Conservation (phyloP, 2,113 vertebrate genomes). For the Eublepharis macularius region DNA sequence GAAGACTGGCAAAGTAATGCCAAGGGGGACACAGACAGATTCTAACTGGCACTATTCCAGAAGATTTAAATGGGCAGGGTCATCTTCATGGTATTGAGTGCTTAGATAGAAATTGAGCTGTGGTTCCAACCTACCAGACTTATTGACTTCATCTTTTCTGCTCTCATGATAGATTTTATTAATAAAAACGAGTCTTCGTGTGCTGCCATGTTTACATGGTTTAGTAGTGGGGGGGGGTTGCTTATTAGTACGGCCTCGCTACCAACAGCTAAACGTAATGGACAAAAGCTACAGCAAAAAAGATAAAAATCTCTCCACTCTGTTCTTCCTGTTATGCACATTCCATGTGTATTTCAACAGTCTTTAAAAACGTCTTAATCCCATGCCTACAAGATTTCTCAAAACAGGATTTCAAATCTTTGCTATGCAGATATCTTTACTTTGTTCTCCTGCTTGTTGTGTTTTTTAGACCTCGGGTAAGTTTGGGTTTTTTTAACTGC, state of each 20-base stretch:
- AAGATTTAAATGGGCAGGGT: conserved; percentile 91
- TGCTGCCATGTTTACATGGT: background rate
- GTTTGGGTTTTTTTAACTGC: background rate
- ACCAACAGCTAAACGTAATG: background rate
- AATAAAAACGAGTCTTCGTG: conserved; percentile 12
- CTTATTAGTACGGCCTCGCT: background rate
- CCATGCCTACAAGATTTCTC: conserved; percentile 19
- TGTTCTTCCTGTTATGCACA: background rate
- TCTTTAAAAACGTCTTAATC: conserved; percentile 19
- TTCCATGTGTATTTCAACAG: background rate
- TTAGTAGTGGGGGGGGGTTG: too few species aligned
- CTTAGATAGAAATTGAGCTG: conserved; percentile 85
- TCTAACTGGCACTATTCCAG: conserved; percentile 93
- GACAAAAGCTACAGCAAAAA: background rate
- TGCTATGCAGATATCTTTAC: conserved; percentile 20
- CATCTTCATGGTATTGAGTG: conserved; percentile 92
- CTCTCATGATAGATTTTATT: conserved; percentile 52
- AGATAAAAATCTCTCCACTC: background rate
- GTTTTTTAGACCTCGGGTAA: conserved; percentile 11
- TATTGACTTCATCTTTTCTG: conserved; percentile 79
- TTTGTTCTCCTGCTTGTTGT: conserved; percentile 18
- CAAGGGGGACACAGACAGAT: conserved; percentile 86
- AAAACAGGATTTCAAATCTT: conserved; percentile 19
- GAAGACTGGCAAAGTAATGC: conserved; percentile 88
- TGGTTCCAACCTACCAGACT: conserved; percentile 86